Percentiles rank a stretch among this genome's conserved stretches.
Conservation (phyloP, 2,888 invertebrate genomes). For the Linnaemya tessellans region DNA sequence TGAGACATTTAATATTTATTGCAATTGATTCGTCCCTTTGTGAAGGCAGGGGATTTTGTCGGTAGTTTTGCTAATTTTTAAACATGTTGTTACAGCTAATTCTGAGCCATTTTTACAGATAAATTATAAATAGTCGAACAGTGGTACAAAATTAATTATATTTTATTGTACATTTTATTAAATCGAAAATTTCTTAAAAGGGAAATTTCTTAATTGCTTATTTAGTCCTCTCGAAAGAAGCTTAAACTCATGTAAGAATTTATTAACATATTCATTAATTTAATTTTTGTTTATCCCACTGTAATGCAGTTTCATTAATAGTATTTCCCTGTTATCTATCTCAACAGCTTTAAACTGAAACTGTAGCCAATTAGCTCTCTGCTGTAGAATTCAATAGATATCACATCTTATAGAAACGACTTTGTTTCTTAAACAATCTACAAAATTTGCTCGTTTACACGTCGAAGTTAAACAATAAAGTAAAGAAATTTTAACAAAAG, state of each 20-base stretch:
- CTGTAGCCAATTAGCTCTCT: constrained; percentile 56
- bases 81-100: constrained; percentile 7
- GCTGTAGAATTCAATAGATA: neutral
- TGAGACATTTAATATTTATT: constrained; percentile 31
- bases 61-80: constrained; percentile 17
- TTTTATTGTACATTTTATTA: too few relatives aligned
- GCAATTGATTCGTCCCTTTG: neutral
- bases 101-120: neutral
- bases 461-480: constrained; percentile 36
- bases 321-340: constrained; percentile 5
- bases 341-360: constrained; percentile 58
- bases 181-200: too few relatives aligned
- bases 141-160: constrained; percentile 11
- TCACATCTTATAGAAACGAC: neutral
- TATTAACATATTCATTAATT: neutral
- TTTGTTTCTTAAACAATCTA: constrained; percentile 3
- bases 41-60: neutral
- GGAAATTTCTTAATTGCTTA: too few relatives aligned
- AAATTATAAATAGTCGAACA: constrained; percentile 17
- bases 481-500: constrained; percentile 29
- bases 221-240: too few relatives aligned
- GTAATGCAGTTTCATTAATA: neutral
- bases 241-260: neutral
- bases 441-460: constrained; percentile 69
- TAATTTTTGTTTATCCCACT: constrained; percentile 57